Evolutionary conservation across 2,797 vertebrate genomes (phyloP).

Genomic region (Naso thynnoides): DNA sequence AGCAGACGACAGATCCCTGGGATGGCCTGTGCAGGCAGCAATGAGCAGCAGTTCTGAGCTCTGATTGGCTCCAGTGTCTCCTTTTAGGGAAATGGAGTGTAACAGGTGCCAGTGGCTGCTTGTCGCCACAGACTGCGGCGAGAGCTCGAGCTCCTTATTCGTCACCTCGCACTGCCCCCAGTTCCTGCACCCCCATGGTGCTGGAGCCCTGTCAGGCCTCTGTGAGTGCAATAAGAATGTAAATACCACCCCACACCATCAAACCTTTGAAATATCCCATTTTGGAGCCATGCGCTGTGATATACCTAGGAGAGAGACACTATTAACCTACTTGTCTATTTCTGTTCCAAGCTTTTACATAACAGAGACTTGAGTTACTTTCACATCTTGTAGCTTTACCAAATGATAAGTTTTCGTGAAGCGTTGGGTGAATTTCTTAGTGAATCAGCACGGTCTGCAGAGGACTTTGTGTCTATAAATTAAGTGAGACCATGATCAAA

Average conservation of each 20-base stretch:
- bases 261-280: slow-evolving; percentile 65
- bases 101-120: slow-evolving; percentile 78
- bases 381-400: neutral
- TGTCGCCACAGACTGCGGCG: slow-evolving; percentile 43
- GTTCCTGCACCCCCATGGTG: slow-evolving; percentile 22
- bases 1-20: slow-evolving; percentile 71
- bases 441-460: neutral
- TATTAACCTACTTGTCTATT: slow-evolving; percentile 57
- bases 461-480: neutral
- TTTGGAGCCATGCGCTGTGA: slow-evolving; percentile 59
- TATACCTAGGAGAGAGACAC: slow-evolving; percentile 35
- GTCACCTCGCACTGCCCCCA: slow-evolving; percentile 60
- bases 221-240: slow-evolving; percentile 64
- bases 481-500: neutral
- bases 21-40: slow-evolving; percentile 60
- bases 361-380: slow-evolving; percentile 7
- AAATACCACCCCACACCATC: slow-evolving; percentile 59
- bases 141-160: slow-evolving; percentile 79
- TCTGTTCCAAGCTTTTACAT: slow-evolving; percentile 52
- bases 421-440: neutral
- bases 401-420: neutral
- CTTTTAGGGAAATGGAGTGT: slow-evolving; percentile 86
- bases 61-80: slow-evolving; percentile 86
- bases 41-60: slow-evolving; percentile 44
- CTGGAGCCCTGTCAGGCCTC: slow-evolving; percentile 62